Conservation (phyloP, 2,797 vertebrate species). For the Triplophysa bombifrons region DNA sequence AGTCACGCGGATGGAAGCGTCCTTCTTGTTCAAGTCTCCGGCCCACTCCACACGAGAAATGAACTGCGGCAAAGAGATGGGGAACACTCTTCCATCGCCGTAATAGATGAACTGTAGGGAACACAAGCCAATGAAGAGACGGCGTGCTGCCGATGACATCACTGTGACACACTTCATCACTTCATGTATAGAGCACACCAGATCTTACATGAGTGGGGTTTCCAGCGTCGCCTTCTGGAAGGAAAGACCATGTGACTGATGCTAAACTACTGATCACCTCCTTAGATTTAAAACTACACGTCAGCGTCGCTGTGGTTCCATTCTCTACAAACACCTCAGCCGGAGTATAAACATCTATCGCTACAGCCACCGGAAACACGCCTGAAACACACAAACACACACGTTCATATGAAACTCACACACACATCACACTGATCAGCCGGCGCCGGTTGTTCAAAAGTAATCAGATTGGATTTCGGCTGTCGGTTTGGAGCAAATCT, state of each 20-base stretch:
- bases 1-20: conserved; percentile 87
- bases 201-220: conserved; percentile 67
- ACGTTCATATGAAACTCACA: too few species aligned
- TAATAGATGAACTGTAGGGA: conserved; percentile 85
- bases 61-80: conserved; percentile 71
- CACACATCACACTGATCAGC: too few species aligned
- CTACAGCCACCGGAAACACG: conserved; percentile 60
- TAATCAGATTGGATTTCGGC: too few species aligned
- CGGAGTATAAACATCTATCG: conserved; percentile 82
- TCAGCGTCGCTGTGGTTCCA: conserved; percentile 84
- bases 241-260: conserved; percentile 85
- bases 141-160: background rate
- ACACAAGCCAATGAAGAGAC: background rate
- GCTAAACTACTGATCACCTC: conserved; percentile 78
- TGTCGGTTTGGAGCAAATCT: too few species aligned
- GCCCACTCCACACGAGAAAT: conserved; percentile 85
- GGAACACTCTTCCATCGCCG: conserved; percentile 74
- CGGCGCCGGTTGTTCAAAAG: too few species aligned
- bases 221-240: conserved; percentile 70
- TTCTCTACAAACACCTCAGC: conserved; percentile 86
- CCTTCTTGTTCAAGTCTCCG: conserved; percentile 91
- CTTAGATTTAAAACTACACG: conserved; percentile 84
- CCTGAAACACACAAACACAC: conserved; percentile 57
- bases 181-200: too few species aligned
- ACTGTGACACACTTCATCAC: too few species aligned